Conservation (phyloP, 2,797 vertebrate genomes). For the Eurystomus glaucurus region DNA sequence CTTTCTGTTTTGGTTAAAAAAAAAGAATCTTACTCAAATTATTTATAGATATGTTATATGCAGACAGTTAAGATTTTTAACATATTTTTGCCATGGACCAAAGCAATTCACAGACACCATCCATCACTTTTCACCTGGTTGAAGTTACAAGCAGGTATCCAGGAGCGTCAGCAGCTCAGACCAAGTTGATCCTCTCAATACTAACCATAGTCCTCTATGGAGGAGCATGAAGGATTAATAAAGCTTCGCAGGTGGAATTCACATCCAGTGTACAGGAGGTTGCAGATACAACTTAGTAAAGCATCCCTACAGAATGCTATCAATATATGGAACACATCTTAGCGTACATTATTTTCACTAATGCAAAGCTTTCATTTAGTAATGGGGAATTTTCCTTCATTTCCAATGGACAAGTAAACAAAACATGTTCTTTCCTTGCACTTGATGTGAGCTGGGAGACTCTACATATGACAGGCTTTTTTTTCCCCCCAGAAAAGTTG, state of each 20-base stretch:
- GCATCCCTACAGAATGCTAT: background rate
- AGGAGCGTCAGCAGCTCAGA: background rate
- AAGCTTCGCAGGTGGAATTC: background rate
- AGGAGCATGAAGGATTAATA: background rate
- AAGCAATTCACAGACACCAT: background rate
- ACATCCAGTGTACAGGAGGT: background rate
- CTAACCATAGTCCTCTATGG: background rate
- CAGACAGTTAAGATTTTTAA: too few relatives aligned
- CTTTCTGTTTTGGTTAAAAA: constrained; percentile 88
- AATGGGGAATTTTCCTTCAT: background rate
- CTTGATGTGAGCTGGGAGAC: background rate
- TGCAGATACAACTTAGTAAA: background rate
- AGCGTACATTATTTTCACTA: background rate
- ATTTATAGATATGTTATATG: background rate
- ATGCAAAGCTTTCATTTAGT: background rate
- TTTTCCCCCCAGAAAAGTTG: background rate
- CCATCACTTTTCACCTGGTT: background rate
- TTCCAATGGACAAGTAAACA: background rate
- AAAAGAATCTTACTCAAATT: constrained; percentile 17
- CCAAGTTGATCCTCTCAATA: background rate
- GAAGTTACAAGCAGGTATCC: background rate
- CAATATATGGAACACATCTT: background rate
- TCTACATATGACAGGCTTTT: background rate
- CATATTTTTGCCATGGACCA: background rate
- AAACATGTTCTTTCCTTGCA: background rate